These are phyloP conservation scores for Glossophaga mutica DNA, from an alignment of 2,797 vertebrate species.

Conservation along the genomic window DNA sequence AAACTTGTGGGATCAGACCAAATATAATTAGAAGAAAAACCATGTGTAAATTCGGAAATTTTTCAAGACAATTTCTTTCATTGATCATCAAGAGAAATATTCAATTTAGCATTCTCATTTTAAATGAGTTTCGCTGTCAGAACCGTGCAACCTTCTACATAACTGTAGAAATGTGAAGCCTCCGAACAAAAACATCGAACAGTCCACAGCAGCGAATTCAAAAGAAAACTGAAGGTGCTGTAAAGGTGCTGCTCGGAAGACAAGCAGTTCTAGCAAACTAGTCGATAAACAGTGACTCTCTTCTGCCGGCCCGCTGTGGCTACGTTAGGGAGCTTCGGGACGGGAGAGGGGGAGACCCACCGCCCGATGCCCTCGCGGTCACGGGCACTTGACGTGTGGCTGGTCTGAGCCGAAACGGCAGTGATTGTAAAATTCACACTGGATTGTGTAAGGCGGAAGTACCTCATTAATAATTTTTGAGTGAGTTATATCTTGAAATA, in stretches of 20 bases:
- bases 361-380: background rate
- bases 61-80: background rate
- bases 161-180: background rate
- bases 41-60: background rate
- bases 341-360: accelerated
- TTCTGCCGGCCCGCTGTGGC: background rate
- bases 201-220: background rate
- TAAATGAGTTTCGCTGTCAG: background rate
- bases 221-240: background rate
- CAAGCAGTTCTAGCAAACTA: background rate
- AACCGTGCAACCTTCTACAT: background rate
- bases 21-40: conserved; percentile 9
- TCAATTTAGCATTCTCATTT: background rate
- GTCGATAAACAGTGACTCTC: background rate
- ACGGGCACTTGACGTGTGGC: too few species aligned
- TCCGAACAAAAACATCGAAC: background rate
- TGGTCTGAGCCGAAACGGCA: background rate
- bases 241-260: background rate
- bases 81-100: conserved; percentile 20
- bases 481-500: background rate
- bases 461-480: background rate
- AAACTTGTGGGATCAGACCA: background rate
- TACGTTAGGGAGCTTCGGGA: background rate
- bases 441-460: background rate
- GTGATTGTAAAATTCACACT: background rate